These are phyloP conservation scores for Amiota minor DNA, from an alignment of 2,888 invertebrate genomes.

Conservation along the genomic window DNA sequence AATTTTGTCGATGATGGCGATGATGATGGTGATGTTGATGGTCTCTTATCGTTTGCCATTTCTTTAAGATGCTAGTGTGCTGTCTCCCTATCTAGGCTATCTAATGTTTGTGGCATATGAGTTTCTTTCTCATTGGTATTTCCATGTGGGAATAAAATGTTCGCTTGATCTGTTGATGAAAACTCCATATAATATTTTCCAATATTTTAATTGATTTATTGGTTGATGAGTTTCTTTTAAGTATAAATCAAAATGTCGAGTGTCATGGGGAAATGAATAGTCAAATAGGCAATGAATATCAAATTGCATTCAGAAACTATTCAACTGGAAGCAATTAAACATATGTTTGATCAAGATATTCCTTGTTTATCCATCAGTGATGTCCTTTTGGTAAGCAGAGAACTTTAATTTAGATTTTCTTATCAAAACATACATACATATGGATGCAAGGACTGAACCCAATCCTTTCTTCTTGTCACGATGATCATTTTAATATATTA, in stretches of 20 bases:
- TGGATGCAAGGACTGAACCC: too few relatives aligned
- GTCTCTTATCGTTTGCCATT: slow-evolving; percentile 24
- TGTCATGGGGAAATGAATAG: background rate
- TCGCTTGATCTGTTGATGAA: background rate
- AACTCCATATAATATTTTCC: slow-evolving; percentile 9
- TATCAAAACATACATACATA: too few relatives aligned
- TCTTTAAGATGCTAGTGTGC: background rate
- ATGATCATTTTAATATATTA: too few relatives aligned
- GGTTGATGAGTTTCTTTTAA: background rate
- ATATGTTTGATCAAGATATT: too few relatives aligned
- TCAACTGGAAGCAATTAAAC: too few relatives aligned
- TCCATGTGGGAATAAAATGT: slow-evolving; percentile 25
- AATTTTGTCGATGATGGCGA: slow-evolving; percentile 10
- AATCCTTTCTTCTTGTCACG: too few relatives aligned
- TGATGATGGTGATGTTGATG: background rate
- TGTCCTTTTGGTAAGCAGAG: too few relatives aligned
- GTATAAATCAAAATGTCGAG: background rate
- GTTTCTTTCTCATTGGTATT: background rate
- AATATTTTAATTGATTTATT: slow-evolving; percentile 18
- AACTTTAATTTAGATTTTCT: too few relatives aligned
- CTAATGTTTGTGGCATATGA: slow-evolving; percentile 6
- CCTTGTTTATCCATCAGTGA: too few relatives aligned
- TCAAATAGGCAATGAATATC: background rate
- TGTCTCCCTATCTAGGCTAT: background rate
- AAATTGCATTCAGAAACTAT: too few relatives aligned